Percentiles rank a stretch among this genome's conserved stretches.
phyloP scores from a whole-genome alignment of 2,888 invertebrate genomes.

The Neuroscelio doddi region DNA sequence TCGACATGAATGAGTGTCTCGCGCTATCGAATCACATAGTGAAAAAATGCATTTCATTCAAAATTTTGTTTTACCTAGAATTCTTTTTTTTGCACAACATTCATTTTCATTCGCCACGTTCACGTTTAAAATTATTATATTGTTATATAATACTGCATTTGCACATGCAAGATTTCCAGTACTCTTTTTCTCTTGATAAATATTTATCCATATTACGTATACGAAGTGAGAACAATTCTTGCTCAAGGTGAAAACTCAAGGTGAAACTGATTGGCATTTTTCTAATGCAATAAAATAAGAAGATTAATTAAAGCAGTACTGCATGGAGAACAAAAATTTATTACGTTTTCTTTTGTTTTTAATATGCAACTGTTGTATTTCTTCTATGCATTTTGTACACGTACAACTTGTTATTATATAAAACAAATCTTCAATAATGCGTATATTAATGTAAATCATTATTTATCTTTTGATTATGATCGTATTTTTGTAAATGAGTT shows the following conservation, averaged over 20 bases:
- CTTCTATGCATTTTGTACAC: neutral
- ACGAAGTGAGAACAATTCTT: slow-evolving; percentile 54
- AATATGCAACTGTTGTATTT: neutral
- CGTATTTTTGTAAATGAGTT: slow-evolving; percentile 8
- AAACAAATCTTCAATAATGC: slow-evolving; percentile 21
- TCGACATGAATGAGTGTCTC: slow-evolving; percentile 54
- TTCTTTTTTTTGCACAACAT: slow-evolving; percentile 30
- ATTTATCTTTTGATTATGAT: slow-evolving; percentile 17
- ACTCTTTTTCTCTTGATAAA: neutral
- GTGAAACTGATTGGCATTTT: slow-evolving; percentile 47
- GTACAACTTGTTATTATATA: neutral
- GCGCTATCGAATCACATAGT: slow-evolving; percentile 26
- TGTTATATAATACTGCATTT: slow-evolving; percentile 15
- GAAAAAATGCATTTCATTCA: slow-evolving; percentile 48
- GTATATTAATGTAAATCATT: slow-evolving; percentile 26
- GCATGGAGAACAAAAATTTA: slow-evolving; percentile 36
- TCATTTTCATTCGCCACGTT: slow-evolving; percentile 43
- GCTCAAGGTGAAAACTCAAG: slow-evolving; percentile 49
- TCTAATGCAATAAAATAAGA: slow-evolving; percentile 35
- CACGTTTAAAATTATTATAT: slow-evolving; percentile 30
- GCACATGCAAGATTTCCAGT: slow-evolving; percentile 1
- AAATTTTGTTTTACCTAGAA: slow-evolving; percentile 43
- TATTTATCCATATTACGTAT: slow-evolving; percentile 1
- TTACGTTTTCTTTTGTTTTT: slow-evolving; percentile 6
- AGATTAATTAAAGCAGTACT: slow-evolving; percentile 9